Base-by-base conservation (phyloP, 2,888 invertebrate species). In the Hyppa rectilinea region DNA sequence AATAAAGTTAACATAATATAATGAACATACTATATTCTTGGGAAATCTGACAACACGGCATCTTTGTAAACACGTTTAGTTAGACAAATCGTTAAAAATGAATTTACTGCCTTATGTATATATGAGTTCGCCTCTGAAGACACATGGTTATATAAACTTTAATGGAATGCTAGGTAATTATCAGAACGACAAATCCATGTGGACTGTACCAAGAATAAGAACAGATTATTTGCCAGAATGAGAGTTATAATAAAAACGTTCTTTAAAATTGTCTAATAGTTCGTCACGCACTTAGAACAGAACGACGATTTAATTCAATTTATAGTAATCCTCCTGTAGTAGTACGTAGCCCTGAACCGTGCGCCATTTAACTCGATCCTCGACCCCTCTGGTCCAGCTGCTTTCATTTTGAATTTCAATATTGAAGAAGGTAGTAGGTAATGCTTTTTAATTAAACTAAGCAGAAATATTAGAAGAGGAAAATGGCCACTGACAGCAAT, bases 111-210 rank as follows among this genome's bases (percentile, higher is more conserved):
- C 50, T 58, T n/a, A 31, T 66, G 4, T 71, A 31, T 23, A 31
- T 23, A 20, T 6, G 20, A 53, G 45, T 36, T 53, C 38, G 17
- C 17, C 29, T 74, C 49, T 6, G 5, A n/a, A 34, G 29, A 29
- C 12, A 40, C 52, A 7, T 5, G 4, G 17, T n/a, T 45, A 34
- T 43, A 58, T 14, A 5, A 40, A 47, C 10, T 40, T 36, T 12
- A 77, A 52, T 58, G 45, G 47, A 59, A 69, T 73, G 40, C 58
- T 40, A 73, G 47, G 58, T 59, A 23, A 77, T 26, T 40, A 47
- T 40, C 4, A 49, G 14, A 50, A 34, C 10, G 6, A 34, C 26
- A 10, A 63, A 26, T 60, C 20, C 36, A 59, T 17, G 14, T 31
- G 23, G 17, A 26, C 12, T n/a, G 6, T 26, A 26, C 3, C n/a